A percentile compares a stretch with the other conserved stretches of the same genome.
phyloP scores from a whole-genome alignment of 2,888 invertebrate genomes.

The Andrena flavipes region DNA sequence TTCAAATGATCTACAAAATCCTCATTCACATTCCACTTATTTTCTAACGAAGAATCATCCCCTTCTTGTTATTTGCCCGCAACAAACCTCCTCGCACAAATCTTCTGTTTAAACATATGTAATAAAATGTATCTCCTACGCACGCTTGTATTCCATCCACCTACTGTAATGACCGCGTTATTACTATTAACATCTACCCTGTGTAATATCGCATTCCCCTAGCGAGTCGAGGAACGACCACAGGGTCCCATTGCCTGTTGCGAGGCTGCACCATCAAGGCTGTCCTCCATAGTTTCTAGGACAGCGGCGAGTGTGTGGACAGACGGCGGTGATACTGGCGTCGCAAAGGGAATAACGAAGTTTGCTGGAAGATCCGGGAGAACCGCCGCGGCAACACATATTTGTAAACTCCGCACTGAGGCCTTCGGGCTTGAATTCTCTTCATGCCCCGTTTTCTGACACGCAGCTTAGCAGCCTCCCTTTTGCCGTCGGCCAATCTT shows the following conservation, averaged over 20 bases:
- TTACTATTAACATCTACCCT: no score
- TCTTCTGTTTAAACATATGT: no score
- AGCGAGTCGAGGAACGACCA: not conserved
- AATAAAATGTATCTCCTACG: no score
- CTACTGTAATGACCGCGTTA: no score
- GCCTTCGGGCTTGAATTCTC: conserved; percentile 49
- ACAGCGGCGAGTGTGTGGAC: not conserved
- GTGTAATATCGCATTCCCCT: not conserved
- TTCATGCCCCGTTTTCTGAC: conserved; percentile 24
- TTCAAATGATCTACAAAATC: no score
- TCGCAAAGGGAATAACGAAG: conserved; percentile 58
- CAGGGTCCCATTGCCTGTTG: conserved; percentile 31
- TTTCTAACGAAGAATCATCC: no score
- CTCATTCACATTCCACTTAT: no score
- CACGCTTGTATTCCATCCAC: no score
- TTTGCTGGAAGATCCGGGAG: conserved; percentile 52
- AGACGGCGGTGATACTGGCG: not conserved
- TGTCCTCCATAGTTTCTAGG: conserved; percentile 31
- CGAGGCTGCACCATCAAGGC: conserved; percentile 26
- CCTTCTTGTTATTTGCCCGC: no score
- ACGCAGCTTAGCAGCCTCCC: conserved; percentile 43
- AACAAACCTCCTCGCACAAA: no score
- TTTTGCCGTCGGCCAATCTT: conserved; percentile 54
- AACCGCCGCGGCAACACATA: conserved; percentile 44
- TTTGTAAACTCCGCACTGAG: conserved; percentile 55